These are phyloP conservation scores for Mastomys coucha DNA, from an alignment of 2,113 vertebrate species.

Conservation along the genomic window DNA sequence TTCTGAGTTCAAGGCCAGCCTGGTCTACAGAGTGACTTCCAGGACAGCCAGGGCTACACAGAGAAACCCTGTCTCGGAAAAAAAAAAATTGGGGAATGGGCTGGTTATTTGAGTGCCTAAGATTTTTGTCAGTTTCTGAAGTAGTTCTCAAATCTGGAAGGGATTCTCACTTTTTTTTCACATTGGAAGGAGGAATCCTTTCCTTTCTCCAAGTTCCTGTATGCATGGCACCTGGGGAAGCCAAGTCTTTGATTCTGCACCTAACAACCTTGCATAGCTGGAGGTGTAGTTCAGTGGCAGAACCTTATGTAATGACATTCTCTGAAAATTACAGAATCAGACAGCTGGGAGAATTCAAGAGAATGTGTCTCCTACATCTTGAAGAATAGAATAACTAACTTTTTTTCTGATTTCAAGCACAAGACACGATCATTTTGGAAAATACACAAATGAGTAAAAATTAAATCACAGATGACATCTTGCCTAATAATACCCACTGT, in stretches of 20 bases:
- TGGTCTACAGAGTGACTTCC: too few species aligned
- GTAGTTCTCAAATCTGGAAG: conserved; percentile 18
- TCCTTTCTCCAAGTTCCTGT: conserved; percentile 32
- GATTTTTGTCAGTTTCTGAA: neutral
- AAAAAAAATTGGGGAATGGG: neutral
- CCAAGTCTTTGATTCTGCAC: conserved; percentile 21
- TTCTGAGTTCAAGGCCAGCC: too few species aligned
- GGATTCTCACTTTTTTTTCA: conserved; percentile 40
- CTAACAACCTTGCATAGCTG: conserved; percentile 9
- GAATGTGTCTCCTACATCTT: neutral
- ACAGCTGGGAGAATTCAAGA: neutral
- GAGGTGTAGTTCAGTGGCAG: neutral
- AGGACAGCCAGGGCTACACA: too few species aligned
- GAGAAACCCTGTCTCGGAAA: too few species aligned
- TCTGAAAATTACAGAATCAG: conserved; percentile 9
- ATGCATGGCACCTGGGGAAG: neutral
- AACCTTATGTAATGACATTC: conserved; percentile 43
- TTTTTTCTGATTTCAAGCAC: neutral
- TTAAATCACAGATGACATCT: neutral
- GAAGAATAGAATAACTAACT: neutral
- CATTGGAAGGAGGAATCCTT: conserved; percentile 21
- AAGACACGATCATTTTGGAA: neutral
- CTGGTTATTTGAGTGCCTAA: neutral
- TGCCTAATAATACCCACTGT: neutral
- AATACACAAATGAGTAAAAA: neutral